Conservation (phyloP, 2,888 invertebrate species). For the Seladonia tumulorum region DNA sequence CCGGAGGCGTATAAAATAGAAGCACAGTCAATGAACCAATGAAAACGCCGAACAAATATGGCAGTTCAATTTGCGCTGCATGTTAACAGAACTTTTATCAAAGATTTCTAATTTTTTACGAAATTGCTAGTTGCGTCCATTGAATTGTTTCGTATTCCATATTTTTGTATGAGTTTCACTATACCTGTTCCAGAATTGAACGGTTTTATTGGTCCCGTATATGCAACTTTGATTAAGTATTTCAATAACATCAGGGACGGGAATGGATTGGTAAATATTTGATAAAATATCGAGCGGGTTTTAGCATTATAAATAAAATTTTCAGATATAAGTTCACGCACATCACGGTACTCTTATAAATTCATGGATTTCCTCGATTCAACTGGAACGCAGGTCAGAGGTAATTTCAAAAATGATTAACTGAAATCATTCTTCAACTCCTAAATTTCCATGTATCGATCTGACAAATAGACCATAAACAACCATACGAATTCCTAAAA, state of each 20-base stretch:
- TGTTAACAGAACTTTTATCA: neutral
- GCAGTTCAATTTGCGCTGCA: neutral
- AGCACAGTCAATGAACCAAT: no score
- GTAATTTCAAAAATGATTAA: neutral
- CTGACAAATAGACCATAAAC: no score
- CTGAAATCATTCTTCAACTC: neutral
- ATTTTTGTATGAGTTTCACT: neutral
- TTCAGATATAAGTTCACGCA: neutral
- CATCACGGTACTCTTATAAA: neutral
- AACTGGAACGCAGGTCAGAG: neutral
- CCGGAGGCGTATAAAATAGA: no score
- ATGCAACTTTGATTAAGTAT: neutral
- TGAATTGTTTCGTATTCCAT: neutral
- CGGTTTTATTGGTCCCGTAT: neutral
- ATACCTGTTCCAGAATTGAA: neutral
- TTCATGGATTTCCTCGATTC: neutral
- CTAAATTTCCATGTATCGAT: no score
- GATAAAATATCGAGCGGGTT: neutral
- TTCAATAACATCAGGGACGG: neutral
- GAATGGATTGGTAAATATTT: neutral
- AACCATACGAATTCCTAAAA: no score
- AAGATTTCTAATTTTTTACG: neutral
- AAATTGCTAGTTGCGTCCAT: neutral
- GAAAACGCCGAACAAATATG: neutral
- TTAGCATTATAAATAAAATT: neutral